Evolutionary conservation across 2,888 invertebrate genomes (phyloP), one percentile per base, ranked within the genome.

Genomic region (Marronus borbonicus): DNA sequence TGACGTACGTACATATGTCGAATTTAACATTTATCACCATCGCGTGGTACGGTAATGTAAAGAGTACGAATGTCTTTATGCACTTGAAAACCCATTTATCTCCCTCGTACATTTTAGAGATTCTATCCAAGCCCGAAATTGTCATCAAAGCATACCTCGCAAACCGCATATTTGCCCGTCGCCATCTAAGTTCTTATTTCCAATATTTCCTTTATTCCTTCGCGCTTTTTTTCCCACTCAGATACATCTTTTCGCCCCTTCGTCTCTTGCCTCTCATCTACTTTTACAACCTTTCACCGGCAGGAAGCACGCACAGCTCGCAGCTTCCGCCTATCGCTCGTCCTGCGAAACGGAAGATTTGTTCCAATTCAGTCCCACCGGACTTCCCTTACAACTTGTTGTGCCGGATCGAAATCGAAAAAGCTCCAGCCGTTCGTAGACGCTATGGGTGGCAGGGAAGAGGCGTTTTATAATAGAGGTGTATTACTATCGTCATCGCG

Each of bases 371-470:
- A 28, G 52, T 69, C 28, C 52, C 52, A 31, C 69, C 52, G 69
- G 69, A 69, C 69, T 5, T 69, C n/a, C 31, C 52, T 52, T 69
- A 17, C 52, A 69, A 69, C 69, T 69, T 69, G 52, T 69, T 69
- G 52, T 69, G 69, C 52, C 69, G 69, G 44, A 31, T 69, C 31
- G 52, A 50, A 69, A 69, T 68, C 66, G 24, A 66, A 66, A 49
- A 44, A 20, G 10, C 12, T 20, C 66, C 8, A 2, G 20, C n/a
- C 12, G 12, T 20, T 44, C 20, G 49, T 17, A 5, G 39, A 5
- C 64, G 31, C 31, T 0, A 5, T 3, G 31, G 5, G 36, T 3
- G 3, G 31, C n/a, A 28, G n/a, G n/a, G 28, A 12, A 28, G n/a
- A n/a, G 1, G 28, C n/a, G 64, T 5, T 14, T 36, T 31, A 44